Base-by-base conservation (phyloP, 2,797 vertebrate species). In the Amblyopsis hoosieri region DNA sequence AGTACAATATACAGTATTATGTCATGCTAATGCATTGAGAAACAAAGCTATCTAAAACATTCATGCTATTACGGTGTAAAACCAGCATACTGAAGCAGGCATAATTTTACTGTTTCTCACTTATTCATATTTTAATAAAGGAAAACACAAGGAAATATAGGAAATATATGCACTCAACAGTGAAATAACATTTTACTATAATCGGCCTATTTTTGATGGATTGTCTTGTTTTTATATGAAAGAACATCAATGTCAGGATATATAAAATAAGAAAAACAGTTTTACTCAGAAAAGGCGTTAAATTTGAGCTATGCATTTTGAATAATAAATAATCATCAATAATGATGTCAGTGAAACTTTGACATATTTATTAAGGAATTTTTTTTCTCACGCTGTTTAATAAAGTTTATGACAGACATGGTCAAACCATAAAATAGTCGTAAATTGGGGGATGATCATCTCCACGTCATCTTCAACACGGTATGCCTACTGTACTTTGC, bases 321-420 rank as follows among this genome's bases (percentile, higher is more conserved):
- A 64, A 80, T 83, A 87, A 86, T 92, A 92, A 91, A 92, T 92
- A 89, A 69, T 81, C 79, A 83, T 79, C 83, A 86, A 86, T 82
- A 87, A 89, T 80, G 87, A 80, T 89, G 89, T 85, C 89, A 91
- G 85, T 84, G 86, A 92, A 90, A 84, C 85, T 92, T 90, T 90
- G 87, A 75, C 81, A 84, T 83, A 90, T 92, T 92, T 92, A 92
- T 92, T 88, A 84, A 76, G 77, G 86, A 82, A 81, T 79, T 92
- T 92, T 91, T 90, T 92, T 85, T 85, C 78, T 87, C 85, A 81
- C 74, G 82, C 74, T 82, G 84, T 72, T 85, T 85, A 87, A 87
- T 91, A 91, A 92, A 90, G 83, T 90, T 92, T 91, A 93, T 92
- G 90, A 90, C 86, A 85, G 87, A 90, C 88, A 91, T 87, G 89